Evolutionary conservation across 2,888 invertebrate species (phyloP).

Genomic region (Drosophila falleni): DNA sequence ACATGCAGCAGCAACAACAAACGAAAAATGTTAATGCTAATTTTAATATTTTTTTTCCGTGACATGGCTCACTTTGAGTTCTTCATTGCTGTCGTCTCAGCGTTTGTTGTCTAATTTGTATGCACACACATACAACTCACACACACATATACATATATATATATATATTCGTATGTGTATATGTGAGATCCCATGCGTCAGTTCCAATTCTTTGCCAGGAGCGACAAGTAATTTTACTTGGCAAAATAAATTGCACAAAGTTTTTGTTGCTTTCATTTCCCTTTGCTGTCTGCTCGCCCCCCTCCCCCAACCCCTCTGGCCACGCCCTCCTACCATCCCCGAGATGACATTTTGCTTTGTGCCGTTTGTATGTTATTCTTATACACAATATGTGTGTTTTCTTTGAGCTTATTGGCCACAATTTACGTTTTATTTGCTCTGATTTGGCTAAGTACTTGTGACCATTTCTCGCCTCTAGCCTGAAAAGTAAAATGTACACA

Average conservation of each 20-base stretch:
- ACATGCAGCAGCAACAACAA: conserved; percentile 34
- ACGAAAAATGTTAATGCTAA: conserved; percentile 78
- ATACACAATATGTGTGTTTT: conserved; percentile 16
- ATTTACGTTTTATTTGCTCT: conserved; percentile 64
- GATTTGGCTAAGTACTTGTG: conserved; percentile 40
- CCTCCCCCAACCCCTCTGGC: conserved; percentile 9
- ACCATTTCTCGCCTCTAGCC: conserved; percentile 5
- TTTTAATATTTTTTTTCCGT: conserved; percentile 84
- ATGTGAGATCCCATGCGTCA: conserved; percentile 38
- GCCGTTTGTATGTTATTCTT: conserved; percentile 21
- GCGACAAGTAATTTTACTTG: conserved; percentile 84
- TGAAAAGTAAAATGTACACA: not conserved
- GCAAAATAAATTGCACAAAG: conserved; percentile 83
- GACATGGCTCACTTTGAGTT: conserved; percentile 79
- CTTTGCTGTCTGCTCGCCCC: conserved; percentile 41
- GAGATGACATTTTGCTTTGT: conserved; percentile 43
- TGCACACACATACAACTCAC: conserved; percentile 22
- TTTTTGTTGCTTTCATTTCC: conserved; percentile 65
- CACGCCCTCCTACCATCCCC: not conserved
- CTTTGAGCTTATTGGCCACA: conserved; percentile 64
- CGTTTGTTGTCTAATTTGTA: conserved; percentile 65
- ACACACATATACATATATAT: not conserved
- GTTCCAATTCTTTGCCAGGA: conserved; percentile 64
- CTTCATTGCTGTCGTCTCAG: conserved; percentile 56
- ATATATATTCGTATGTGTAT: conserved; percentile 3